Conservation (phyloP, 2,113 vertebrate species). For the Nansenia antarctica region DNA sequence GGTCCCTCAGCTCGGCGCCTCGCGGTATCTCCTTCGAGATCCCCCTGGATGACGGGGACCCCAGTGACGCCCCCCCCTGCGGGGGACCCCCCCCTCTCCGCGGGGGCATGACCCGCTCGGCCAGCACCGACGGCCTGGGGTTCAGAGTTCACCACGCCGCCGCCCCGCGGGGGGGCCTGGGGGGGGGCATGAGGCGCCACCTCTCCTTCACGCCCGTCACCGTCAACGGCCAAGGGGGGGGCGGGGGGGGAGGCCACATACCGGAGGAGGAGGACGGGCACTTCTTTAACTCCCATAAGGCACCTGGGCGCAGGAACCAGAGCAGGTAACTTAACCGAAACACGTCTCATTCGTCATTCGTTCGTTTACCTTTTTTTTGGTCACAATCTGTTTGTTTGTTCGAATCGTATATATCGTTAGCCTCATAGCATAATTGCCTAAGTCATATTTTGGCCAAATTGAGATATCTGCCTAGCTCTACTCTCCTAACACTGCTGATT, state of each 20-base stretch:
- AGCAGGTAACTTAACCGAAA: too few species aligned
- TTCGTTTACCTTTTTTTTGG: too few species aligned
- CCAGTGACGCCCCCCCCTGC: constrained; percentile 57
- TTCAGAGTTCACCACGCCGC: constrained; percentile 78
- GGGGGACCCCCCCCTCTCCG: constrained; percentile 54
- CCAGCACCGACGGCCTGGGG: constrained; percentile 88
- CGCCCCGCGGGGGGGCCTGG: too few species aligned
- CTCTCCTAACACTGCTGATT: too few species aligned
- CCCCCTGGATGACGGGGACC: constrained; percentile 91
- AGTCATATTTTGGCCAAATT: too few species aligned
- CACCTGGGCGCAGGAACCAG: constrained; percentile 65
- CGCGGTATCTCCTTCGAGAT: constrained; percentile 97
- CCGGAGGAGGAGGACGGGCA: constrained; percentile 79
- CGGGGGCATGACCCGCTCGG: constrained; percentile 85
- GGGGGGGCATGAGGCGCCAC: constrained; percentile 76
- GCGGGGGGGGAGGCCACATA: constrained; percentile 64
- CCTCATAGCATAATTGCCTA: too few species aligned
- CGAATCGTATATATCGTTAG: too few species aligned
- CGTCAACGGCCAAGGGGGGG: constrained; percentile 78
- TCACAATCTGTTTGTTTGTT: too few species aligned
- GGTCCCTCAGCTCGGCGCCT: constrained; percentile 80
- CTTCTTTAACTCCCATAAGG: constrained; percentile 44
- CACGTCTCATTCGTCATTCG: too few species aligned
- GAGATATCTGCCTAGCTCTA: too few species aligned
- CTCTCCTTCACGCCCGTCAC: constrained; percentile 83